Conservation (phyloP, 2,888 invertebrate genomes). For the Polydrusus cervinus region DNA sequence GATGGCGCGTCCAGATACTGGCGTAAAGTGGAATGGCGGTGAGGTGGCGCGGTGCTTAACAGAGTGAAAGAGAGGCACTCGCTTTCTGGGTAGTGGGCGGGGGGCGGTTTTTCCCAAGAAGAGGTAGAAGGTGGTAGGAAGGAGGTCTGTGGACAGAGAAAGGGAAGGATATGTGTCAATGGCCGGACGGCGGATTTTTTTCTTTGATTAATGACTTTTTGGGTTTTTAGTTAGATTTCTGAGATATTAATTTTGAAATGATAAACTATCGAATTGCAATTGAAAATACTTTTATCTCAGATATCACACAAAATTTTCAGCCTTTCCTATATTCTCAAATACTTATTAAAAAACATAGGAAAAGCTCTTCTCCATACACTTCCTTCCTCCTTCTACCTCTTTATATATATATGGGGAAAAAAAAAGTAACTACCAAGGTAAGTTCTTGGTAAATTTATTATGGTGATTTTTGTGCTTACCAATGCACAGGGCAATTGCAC, state of each 20-base stretch:
- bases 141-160: conserved; percentile 79
- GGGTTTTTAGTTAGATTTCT: conserved; percentile 15
- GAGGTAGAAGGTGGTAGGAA: conserved; percentile 63
- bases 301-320: neutral
- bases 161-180: conserved; percentile 75
- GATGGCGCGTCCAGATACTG: conserved; percentile 59
- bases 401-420: conserved; percentile 35
- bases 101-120: conserved; percentile 73
- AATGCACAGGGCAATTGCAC: conserved; percentile 60
- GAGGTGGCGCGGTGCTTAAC: conserved; percentile 59
- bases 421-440: conserved; percentile 16
- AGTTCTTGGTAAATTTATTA: neutral
- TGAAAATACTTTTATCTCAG: neutral
- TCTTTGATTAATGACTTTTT: conserved; percentile 11
- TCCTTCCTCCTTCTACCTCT: conserved; percentile 56
- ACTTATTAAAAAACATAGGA: neutral
- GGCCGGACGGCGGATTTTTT: conserved; percentile 51
- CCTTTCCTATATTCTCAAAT: neutral
- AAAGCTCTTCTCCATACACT: conserved; percentile 7
- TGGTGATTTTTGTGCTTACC: conserved; percentile 22
- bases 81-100: conserved; percentile 34
- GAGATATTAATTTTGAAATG: neutral
- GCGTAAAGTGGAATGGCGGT: conserved; percentile 57
- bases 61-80: conserved; percentile 59
- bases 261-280: neutral